phyloP scores from a whole-genome alignment of 1,140 invertebrate species.

The Conus betulinus region DNA sequence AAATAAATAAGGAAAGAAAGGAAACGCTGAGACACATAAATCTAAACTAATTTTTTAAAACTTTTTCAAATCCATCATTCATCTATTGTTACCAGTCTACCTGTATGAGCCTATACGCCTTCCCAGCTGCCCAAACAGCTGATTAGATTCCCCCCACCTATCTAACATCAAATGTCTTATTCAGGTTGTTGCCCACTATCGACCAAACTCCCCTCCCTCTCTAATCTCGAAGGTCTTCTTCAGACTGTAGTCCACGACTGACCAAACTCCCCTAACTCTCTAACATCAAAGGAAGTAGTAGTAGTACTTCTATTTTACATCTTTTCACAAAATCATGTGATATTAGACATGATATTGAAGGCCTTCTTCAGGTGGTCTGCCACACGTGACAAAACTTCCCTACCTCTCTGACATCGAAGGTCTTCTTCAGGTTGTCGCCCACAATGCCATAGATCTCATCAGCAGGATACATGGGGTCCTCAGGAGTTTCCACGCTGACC shows the following conservation, averaged over 20 bases:
- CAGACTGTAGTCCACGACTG: slow-evolving; percentile 23
- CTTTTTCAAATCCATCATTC: too few relatives aligned
- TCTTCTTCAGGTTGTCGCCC: slow-evolving; percentile 93
- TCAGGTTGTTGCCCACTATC: slow-evolving; percentile 95
- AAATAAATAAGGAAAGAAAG: too few relatives aligned
- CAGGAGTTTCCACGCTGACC: slow-evolving; percentile 68
- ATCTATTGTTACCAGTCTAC: too few relatives aligned
- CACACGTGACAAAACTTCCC: slow-evolving; percentile 20
- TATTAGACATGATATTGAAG: too few relatives aligned
- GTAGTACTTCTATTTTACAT: too few relatives aligned
- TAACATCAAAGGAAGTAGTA: too few relatives aligned
- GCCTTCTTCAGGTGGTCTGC: not conserved
- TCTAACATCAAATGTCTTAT: slow-evolving; percentile 91
- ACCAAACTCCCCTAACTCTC: slow-evolving; percentile 53
- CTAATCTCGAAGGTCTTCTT: not conserved
- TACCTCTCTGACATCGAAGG: slow-evolving; percentile 94
- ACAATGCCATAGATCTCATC: slow-evolving; percentile 98
- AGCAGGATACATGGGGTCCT: slow-evolving; percentile 86
- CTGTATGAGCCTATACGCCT: too few relatives aligned
- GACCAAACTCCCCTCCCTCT: slow-evolving; percentile 54
- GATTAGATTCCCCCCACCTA: too few relatives aligned
- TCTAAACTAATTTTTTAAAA: too few relatives aligned
- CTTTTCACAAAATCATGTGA: too few relatives aligned
- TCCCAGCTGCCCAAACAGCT: too few relatives aligned
- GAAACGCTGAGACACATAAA: too few relatives aligned